phyloP scores from a whole-genome alignment of 2,888 invertebrate genomes.

The Halocaridina rubra region DNA sequence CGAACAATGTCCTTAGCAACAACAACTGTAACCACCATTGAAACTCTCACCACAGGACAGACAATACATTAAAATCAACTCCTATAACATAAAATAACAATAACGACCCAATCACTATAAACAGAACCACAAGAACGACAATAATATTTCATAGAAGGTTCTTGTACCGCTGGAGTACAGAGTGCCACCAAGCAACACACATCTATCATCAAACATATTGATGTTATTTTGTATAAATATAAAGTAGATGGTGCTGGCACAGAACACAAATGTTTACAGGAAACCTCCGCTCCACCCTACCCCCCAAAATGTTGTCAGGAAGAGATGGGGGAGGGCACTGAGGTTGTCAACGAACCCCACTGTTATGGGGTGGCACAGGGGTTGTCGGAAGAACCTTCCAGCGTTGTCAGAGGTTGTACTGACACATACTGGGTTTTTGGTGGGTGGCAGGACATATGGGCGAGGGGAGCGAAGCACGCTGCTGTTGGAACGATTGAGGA shows the following conservation, averaged over 20 bases:
- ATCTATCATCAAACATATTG: neutral
- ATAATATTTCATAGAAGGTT: neutral
- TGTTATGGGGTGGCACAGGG: neutral
- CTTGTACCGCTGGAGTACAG: too few relatives aligned
- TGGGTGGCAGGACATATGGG: slow-evolving; percentile 10
- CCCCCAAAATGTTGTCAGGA: neutral
- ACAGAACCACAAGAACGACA: neutral
- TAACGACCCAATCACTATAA: neutral
- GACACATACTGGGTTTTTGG: neutral
- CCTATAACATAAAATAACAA: neutral
- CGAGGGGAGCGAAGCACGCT: neutral
- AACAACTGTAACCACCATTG: neutral
- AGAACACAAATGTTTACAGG: neutral
- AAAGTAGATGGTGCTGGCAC: neutral
- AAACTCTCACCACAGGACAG: neutral
- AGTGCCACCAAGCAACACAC: neutral
- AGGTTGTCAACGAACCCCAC: neutral
- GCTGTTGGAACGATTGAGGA: neutral
- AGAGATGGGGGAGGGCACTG: neutral
- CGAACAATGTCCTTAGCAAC: neutral
- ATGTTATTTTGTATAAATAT: neutral
- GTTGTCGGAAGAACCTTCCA: neutral
- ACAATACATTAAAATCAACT: too few relatives aligned
- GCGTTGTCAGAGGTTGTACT: neutral
- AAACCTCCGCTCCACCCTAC: neutral